phyloP scores from a whole-genome alignment of 1,140 invertebrate genomes.

The Bombus fervidus region DNA sequence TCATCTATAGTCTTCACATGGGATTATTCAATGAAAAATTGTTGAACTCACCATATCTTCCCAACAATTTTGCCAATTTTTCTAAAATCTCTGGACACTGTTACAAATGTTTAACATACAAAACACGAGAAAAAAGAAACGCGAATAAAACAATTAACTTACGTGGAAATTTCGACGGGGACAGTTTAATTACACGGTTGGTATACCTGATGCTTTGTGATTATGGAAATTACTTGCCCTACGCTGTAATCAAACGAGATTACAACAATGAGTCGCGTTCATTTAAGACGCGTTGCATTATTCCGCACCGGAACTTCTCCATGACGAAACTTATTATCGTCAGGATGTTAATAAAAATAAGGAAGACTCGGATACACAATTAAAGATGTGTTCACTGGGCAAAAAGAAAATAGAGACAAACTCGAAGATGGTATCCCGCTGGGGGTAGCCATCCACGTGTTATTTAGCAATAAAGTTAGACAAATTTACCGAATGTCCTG shows the following conservation, averaged over 20 bases:
- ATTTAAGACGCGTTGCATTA: not conserved
- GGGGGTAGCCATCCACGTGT: no score
- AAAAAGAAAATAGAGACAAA: no score
- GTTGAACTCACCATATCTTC: not conserved
- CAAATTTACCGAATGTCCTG: no score
- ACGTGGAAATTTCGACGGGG: not conserved
- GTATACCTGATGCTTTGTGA: not conserved
- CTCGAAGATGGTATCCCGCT: no score
- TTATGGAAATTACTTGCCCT: not conserved
- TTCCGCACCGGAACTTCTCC: not conserved
- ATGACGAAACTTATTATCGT: constrained; percentile 8
- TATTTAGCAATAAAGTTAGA: no score
- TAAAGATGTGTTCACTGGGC: not conserved
- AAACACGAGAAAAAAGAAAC: not conserved
- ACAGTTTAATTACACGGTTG: not conserved
- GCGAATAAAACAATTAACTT: not conserved
- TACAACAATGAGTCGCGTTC: not conserved
- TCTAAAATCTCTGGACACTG: not conserved
- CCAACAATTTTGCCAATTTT: not conserved
- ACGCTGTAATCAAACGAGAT: not conserved
- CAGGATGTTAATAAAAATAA: not conserved
- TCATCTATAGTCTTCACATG: no score
- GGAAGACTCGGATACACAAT: not conserved
- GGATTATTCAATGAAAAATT: not conserved
- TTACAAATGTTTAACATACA: not conserved